A percentile compares a stretch with the other conserved stretches of the same genome.
Evolutionary conservation across 2,888 invertebrate species (phyloP).

Genomic region (Neoitamus cyanurus): DNA sequence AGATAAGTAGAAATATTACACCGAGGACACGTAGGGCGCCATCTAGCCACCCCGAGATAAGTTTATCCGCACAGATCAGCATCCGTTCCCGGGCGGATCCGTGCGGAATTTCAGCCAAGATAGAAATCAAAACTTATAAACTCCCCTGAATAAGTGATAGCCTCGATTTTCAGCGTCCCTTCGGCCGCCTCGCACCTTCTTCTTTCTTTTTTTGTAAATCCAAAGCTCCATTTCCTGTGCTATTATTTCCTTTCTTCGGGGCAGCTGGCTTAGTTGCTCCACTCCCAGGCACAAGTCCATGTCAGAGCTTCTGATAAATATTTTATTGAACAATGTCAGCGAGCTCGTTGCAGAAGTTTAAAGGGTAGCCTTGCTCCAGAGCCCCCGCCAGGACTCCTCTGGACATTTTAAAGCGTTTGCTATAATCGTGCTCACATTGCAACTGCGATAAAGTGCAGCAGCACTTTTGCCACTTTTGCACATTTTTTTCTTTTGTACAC

Average conservation of each 20-base stretch:
- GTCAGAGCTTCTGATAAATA: not conserved
- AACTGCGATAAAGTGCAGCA: not conserved
- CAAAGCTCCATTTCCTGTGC: constrained; percentile 1
- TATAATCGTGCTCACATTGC: not conserved
- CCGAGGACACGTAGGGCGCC: not conserved
- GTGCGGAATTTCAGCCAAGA: not conserved
- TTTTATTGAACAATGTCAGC: constrained; percentile 1
- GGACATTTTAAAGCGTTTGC: not conserved
- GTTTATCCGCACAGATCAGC: not conserved
- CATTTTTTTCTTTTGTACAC: not conserved
- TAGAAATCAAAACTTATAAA: constrained; percentile 5
- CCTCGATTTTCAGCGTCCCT: not conserved
- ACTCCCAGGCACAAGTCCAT: not conserved
- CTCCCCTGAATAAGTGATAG: not conserved
- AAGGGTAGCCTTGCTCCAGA: not conserved
- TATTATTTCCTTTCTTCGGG: not conserved
- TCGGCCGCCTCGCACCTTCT: not conserved
- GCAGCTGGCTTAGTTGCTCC: not conserved
- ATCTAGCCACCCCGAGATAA: not conserved
- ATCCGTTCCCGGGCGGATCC: not conserved
- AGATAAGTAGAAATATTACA: constrained; percentile 1
- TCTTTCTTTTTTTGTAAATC: not conserved
- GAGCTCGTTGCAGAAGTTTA: not conserved
- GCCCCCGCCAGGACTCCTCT: not conserved
- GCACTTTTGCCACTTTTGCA: not conserved